Percentiles rank a stretch among this genome's conserved stretches.
These are phyloP conservation scores for Paracentrotus lividus DNA, from an alignment of 53 echinoderm and acorn worm genomes.

Conservation along the genomic window DNA sequence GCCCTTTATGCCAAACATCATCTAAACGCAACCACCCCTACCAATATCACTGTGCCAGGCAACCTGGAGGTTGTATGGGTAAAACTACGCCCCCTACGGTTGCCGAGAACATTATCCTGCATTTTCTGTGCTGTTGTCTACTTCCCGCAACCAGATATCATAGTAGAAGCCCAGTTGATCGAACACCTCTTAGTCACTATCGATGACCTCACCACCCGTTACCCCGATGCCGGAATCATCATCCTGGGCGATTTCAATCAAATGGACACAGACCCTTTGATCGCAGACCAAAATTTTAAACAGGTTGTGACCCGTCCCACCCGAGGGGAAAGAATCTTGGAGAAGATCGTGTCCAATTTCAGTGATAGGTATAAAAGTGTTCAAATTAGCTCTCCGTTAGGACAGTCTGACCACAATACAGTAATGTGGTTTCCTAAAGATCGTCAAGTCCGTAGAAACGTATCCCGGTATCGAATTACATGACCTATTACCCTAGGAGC, in stretches of 20 bases:
- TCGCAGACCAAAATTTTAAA: slow-evolving; percentile 36
- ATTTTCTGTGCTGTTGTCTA: slow-evolving; percentile 73
- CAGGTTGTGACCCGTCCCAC: slow-evolving; percentile 64
- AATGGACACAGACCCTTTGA: slow-evolving; percentile 14
- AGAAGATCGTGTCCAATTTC: slow-evolving; percentile 58
- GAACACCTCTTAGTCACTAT: slow-evolving; percentile 44
- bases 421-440: background rate
- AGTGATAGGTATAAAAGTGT: background rate
- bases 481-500: too few relatives aligned
- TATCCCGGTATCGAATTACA: background rate
- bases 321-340: slow-evolving; percentile 58
- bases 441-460: background rate
- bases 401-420: slow-evolving; percentile 44
- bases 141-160: slow-evolving; percentile 59
- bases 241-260: slow-evolving; percentile 62
- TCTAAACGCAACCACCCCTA: background rate
- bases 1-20: slow-evolving; percentile 39
- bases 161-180: slow-evolving; percentile 15
- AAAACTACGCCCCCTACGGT: slow-evolving; percentile 52
- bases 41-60: background rate
- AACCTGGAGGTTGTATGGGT: slow-evolving; percentile 56
- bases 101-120: slow-evolving; percentile 67
- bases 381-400: background rate
- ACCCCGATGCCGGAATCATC: slow-evolving; percentile 50
- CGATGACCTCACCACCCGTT: background rate